These are phyloP conservation scores for Trichonephila inaurata DNA, from an alignment of 1,140 invertebrate species.

Conservation along the genomic window DNA sequence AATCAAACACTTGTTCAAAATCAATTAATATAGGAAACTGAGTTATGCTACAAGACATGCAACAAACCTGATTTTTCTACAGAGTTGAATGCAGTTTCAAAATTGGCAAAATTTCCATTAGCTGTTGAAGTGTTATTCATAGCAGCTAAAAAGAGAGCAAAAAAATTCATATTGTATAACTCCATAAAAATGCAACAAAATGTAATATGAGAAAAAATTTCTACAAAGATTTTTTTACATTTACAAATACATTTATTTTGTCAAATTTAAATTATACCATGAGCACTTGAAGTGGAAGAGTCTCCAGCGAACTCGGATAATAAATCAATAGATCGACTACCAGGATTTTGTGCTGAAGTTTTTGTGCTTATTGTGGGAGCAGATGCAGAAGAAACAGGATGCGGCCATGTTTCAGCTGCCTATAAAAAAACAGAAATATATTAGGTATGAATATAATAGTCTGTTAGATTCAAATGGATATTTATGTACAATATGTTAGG, in stretches of 20 bases:
- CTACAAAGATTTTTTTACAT: neutral
- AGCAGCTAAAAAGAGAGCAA: constrained; percentile 37
- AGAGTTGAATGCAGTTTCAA: constrained; percentile 78
- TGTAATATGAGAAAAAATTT: neutral
- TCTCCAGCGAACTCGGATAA: constrained; percentile 62
- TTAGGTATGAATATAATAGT: neutral
- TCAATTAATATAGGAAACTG: too few species aligned
- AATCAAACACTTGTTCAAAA: too few species aligned
- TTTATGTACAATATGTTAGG: too few species aligned
- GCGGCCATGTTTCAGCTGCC: constrained; percentile 64
- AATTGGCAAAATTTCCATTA: constrained; percentile 80
- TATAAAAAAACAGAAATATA: neutral
- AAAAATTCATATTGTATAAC: neutral
- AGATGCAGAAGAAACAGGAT: constrained; percentile 74
- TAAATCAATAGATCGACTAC: constrained; percentile 72
- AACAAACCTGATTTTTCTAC: constrained; percentile 74
- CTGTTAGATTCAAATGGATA: too few species aligned
- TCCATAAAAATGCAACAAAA: neutral
- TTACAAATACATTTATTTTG: neutral
- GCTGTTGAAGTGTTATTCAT: constrained; percentile 77
- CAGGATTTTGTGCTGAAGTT: constrained; percentile 66
- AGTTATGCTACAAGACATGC: neutral
- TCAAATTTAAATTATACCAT: constrained; percentile 5
- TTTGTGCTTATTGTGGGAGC: constrained; percentile 70
- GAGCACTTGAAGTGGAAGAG: constrained; percentile 25